Base-by-base conservation (phyloP, 2,888 invertebrate genomes). In the Acleris holmiana region DNA sequence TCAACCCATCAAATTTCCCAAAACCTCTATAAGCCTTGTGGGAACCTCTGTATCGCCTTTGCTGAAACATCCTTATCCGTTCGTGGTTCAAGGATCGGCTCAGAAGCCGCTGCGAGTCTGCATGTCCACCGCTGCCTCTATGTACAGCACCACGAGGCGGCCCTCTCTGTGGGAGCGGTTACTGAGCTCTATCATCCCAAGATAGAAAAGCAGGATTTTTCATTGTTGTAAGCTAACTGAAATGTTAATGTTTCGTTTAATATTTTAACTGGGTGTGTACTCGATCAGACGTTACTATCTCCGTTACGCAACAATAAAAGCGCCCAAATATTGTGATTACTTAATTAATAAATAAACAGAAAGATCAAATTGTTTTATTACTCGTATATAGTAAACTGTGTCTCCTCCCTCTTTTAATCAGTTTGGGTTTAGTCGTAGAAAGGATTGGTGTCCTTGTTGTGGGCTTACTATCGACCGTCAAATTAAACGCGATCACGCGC, bases 21-120 rank as follows among this genome's bases (percentile, higher is more conserved):
- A 84, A 60, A 80, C 85, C 8, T 80, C 84, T 0, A 79, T 89
- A 41, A 90, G 75, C 66, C 73, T 90, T 44, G 83, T 91, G 7
- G 91, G 91, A 1, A 86, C 91, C 0, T 86, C 91, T 0, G 76
- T 78, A 18, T 82, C 88, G 15, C 91, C 90, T 4, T 65, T 87
- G 25, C 71, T 79, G 15, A 86, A 81, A 58, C 90, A 90, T 68
- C 90, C 90, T 1, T 90, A 90, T 66, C 90, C 89, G 1, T 91
- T 89, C 64, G 86, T 87, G n/a, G 75, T 80, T 77, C 82, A 86
- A 18, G 69, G 77, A 2, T 69, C 78, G 5, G 73, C 81, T 2
- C 78, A 76, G 17, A 82, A 78, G 56, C 88, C 91, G 2, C 69
- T 87, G 4, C 85, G 84, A 70, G 78, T 91, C 23, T 91, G 91